Percentiles rank a stretch among this genome's conserved stretches.
These are phyloP conservation scores for Cryptophagus acutangulus DNA, from an alignment of 2,888 invertebrate species.

Conservation along the genomic window DNA sequence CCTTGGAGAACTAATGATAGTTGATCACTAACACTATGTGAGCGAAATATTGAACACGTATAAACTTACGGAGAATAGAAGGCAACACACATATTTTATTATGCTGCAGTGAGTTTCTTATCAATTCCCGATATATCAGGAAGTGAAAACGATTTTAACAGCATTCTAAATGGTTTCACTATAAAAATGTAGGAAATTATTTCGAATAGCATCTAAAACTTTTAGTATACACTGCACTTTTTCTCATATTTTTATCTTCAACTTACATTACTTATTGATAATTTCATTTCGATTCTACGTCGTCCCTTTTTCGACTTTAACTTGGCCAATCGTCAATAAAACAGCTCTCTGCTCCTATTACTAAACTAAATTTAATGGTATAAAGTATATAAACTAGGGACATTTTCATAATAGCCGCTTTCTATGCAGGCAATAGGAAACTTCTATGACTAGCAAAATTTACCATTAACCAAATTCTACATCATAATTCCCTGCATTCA, in stretches of 20 bases:
- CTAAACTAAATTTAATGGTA: neutral
- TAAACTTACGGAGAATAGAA: neutral
- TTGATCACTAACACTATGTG: constrained; percentile 9
- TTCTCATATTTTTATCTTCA: neutral
- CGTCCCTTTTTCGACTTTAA: neutral
- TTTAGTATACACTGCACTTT: constrained; percentile 1
- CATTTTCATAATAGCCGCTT: no score
- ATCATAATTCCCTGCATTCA: no score
- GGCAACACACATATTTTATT: constrained; percentile 13
- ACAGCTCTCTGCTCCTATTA: neutral
- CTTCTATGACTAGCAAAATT: no score
- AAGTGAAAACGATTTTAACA: constrained; percentile 8
- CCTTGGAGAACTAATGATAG: constrained; percentile 8
- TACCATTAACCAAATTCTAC: no score
- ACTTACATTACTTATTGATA: neutral
- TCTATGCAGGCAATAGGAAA: no score
- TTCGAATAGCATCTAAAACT: constrained; percentile 5
- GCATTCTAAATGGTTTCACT: constrained; percentile 6
- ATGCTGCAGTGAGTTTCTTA: constrained; percentile 9
- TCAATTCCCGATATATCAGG: constrained; percentile 11
- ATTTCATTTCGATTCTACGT: neutral
- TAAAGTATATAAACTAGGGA: no score
- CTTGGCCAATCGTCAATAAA: neutral
- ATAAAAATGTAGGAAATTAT: constrained; percentile 10
- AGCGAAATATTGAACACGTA: constrained; percentile 6